Evolutionary conservation across 2,797 vertebrate species (phyloP).

Genomic region (Pseudocheirus occidentalis): DNA sequence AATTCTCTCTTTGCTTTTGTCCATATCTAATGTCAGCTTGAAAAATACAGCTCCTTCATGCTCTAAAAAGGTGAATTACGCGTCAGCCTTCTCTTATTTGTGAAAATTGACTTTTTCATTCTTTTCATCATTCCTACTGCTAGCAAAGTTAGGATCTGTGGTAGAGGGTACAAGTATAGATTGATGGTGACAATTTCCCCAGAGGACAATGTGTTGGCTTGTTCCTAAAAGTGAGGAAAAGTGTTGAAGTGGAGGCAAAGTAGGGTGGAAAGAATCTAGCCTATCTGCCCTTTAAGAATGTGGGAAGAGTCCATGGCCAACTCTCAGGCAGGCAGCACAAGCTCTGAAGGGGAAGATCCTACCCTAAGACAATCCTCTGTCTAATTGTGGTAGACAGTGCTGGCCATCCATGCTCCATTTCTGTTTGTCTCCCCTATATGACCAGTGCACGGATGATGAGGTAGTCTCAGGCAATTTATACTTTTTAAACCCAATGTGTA

Average conservation of each 20-base stretch:
- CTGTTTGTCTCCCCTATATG: not conserved
- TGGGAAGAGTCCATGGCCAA: not conserved
- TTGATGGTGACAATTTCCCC: not conserved
- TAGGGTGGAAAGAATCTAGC: not conserved
- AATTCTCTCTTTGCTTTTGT: not conserved
- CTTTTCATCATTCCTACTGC: not conserved
- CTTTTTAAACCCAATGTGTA: not conserved
- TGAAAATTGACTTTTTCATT: not conserved
- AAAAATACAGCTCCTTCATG: not conserved
- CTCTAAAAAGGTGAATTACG: not conserved
- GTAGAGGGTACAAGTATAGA: not conserved
- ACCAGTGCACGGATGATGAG: conserved; percentile 23
- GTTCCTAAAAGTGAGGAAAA: not conserved
- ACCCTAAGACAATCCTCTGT: not conserved
- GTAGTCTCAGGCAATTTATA: conserved; percentile 26
- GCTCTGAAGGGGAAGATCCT: not conserved
- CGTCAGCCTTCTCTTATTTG: not conserved
- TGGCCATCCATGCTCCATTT: not conserved
- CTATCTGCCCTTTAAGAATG: not conserved
- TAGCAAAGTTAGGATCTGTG: not conserved
- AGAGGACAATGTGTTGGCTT: not conserved
- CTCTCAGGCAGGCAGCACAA: not conserved
- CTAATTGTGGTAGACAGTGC: not conserved
- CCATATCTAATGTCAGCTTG: not conserved
- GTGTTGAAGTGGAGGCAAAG: not conserved